phyloP scores from a whole-genome alignment of 2,797 vertebrate genomes.

The Coregonus sp. region DNA sequence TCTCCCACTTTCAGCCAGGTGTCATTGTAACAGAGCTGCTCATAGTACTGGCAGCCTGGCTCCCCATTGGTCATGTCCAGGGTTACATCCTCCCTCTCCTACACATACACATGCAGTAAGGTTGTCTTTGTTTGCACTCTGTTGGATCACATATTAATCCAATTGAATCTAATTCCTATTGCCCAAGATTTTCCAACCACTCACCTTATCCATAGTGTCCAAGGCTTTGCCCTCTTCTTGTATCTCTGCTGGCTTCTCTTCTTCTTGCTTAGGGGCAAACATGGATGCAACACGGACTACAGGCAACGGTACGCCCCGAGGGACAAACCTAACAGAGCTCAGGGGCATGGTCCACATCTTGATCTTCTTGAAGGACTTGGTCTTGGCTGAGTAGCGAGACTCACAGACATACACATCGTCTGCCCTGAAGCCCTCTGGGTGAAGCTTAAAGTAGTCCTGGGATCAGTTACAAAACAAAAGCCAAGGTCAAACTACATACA shows the following conservation, averaged over 20 bases:
- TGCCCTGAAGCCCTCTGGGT: conserved; percentile 90
- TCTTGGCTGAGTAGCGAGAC: conserved; percentile 96
- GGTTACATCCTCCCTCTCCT: conserved; percentile 94
- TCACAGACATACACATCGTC: conserved; percentile 97
- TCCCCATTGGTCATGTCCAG: conserved; percentile 94
- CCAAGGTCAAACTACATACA: not conserved
- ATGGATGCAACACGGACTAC: conserved; percentile 97
- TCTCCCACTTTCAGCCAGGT: conserved; percentile 95
- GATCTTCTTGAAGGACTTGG: conserved; percentile 99
- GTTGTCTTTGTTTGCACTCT: conserved; percentile 3
- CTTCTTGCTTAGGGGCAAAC: conserved; percentile 90
- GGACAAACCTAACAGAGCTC: conserved; percentile 90
- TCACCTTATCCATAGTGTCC: conserved; percentile 88
- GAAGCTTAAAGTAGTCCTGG: conserved; percentile 97
- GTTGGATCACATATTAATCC: not conserved
- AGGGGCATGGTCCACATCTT: conserved; percentile 98
- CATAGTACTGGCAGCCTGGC: conserved; percentile 94
- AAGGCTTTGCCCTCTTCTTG: conserved; percentile 83
- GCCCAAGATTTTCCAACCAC: not conserved
- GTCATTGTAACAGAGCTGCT: conserved; percentile 94
- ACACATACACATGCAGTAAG: conserved; percentile 11
- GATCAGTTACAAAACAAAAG: not conserved
- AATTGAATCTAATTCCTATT: not conserved
- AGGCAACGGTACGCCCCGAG: conserved; percentile 89
- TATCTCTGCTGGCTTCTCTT: conserved; percentile 83